Conservation (phyloP, 1,140 invertebrate genomes). For the Zaprionus gabonicus region DNA sequence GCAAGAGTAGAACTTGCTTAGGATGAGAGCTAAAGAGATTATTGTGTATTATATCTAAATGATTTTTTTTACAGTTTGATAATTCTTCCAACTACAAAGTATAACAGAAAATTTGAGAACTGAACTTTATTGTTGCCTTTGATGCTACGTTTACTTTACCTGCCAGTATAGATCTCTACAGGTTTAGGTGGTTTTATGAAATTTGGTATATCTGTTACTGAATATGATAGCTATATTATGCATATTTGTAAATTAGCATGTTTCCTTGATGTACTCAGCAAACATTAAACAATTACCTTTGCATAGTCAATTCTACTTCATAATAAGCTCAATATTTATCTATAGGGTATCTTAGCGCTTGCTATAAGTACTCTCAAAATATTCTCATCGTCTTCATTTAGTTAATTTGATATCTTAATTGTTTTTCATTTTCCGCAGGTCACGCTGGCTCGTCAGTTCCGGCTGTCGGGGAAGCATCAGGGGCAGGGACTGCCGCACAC, state of each 20-base stretch:
- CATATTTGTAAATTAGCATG: not conserved
- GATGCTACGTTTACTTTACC: too few relatives aligned
- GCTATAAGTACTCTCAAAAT: not conserved
- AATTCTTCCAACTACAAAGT: not conserved
- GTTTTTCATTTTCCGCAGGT: conserved; percentile 36
- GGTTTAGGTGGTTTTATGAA: too few relatives aligned
- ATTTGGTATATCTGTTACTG: too few relatives aligned
- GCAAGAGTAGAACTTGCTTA: not conserved
- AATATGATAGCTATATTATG: not conserved
- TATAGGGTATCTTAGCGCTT: not conserved
- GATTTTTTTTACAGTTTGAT: not conserved
- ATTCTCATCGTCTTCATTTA: not conserved
- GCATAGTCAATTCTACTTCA: not conserved
- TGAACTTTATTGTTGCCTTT: too few relatives aligned
- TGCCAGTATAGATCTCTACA: too few relatives aligned
- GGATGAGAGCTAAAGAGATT: not conserved
- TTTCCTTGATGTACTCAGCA: fast-evolving
- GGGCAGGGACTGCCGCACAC: conserved; percentile 61
- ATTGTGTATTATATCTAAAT: not conserved
- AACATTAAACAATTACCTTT: not conserved
- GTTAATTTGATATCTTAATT: conserved; percentile 5
- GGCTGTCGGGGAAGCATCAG: conserved; percentile 58
- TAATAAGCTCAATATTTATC: not conserved
- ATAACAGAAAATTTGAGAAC: too few relatives aligned
- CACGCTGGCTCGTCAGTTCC: conserved; percentile 69